phyloP scores from a whole-genome alignment of 2,797 vertebrate species.

The Poecilia wingei region DNA sequence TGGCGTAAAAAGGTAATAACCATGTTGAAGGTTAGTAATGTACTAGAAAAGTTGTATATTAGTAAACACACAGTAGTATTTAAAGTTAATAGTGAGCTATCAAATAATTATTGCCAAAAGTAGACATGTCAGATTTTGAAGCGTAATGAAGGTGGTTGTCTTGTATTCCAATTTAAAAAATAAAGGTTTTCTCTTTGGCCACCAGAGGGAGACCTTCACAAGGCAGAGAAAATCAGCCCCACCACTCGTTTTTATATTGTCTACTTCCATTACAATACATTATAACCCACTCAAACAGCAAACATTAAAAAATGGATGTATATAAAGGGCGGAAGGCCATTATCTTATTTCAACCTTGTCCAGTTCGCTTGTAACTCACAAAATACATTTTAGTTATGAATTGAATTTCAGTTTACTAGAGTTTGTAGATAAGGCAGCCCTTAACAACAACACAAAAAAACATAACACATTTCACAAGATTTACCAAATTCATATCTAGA shows the following conservation, averaged over 20 bases:
- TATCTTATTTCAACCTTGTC: neutral
- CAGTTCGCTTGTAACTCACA: neutral
- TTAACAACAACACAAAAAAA: neutral
- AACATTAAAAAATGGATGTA: neutral
- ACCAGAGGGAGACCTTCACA: constrained; percentile 62
- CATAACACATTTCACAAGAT: neutral
- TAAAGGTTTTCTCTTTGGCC: constrained; percentile 11
- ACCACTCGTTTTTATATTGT: neutral
- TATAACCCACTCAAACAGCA: neutral
- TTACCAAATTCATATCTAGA: neutral
- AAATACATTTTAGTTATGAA: neutral
- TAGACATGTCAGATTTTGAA: neutral
- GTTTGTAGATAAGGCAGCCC: neutral
- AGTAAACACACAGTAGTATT: neutral
- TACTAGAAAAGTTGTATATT: neutral
- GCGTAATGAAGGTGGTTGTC: too few species aligned
- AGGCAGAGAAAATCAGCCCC: neutral
- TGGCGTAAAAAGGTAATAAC: too few species aligned
- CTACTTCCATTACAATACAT: neutral
- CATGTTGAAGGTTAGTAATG: neutral
- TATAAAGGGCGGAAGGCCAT: neutral
- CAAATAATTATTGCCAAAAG: neutral
- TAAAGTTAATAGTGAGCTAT: neutral
- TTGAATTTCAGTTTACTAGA: neutral
- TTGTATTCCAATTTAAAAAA: rapidly evolving